Conservation (phyloP, 2,888 invertebrate genomes). For the Bursaphelenchus okinawaensis region DNA sequence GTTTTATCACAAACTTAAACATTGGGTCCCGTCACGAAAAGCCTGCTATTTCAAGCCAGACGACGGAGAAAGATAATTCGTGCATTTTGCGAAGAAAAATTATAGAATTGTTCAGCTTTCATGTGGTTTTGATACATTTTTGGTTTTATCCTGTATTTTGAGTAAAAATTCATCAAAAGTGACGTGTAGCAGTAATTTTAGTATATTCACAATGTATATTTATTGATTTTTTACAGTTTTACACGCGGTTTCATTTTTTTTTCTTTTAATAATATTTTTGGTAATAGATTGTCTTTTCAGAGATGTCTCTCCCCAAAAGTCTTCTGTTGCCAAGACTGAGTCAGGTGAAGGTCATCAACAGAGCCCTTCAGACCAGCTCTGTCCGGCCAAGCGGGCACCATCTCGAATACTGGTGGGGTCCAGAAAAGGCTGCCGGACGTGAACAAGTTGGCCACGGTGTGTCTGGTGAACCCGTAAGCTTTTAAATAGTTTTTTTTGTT, state of each 20-base stretch:
- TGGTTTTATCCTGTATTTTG: no score
- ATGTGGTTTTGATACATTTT: no score
- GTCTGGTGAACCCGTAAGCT: conserved; percentile 46
- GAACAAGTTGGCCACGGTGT: conserved; percentile 53
- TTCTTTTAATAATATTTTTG: no score
- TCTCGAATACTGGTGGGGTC: conserved; percentile 44
- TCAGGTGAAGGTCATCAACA: conserved; percentile 21
- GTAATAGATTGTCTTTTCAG: no score
- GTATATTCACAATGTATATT: no score
- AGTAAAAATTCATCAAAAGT: no score
- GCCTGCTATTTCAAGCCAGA: background rate
- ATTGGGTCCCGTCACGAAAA: background rate
- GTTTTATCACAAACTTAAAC: no score
- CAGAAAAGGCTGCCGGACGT: conserved; percentile 53
- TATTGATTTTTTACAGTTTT: no score
- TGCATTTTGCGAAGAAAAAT: no score
- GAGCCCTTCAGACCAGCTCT: conserved; percentile 42
- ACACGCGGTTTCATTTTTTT: no score
- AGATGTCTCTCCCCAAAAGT: conserved; percentile 43
- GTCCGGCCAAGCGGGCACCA: conserved; percentile 36
- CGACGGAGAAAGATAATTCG: background rate
- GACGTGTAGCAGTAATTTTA: no score
- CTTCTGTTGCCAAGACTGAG: conserved; percentile 46
- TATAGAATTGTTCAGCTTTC: no score
- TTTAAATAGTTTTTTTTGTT: background rate